Conservation (phyloP, 1,140 invertebrate species). For the Drosophila albomicans region DNA sequence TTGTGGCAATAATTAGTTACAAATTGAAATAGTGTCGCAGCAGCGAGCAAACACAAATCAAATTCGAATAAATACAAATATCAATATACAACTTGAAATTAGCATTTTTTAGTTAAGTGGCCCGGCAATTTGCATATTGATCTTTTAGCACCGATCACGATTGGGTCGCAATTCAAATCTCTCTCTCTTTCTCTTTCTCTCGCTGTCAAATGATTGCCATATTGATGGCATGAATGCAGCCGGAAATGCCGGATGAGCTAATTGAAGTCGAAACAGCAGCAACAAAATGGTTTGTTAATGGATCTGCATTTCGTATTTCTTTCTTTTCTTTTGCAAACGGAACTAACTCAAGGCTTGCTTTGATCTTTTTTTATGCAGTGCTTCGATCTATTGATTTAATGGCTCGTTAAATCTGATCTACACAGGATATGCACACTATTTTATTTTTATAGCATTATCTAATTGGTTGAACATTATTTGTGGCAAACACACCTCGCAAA, state of each 20-base stretch:
- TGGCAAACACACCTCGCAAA: not conserved
- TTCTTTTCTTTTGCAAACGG: not conserved
- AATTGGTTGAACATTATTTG: not conserved
- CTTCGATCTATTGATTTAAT: constrained; percentile 3
- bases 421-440: constrained; percentile 11
- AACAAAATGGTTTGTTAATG: constrained; percentile 20
- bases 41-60: constrained; percentile 38
- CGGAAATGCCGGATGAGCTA: constrained; percentile 45
- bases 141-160: constrained; percentile 16
- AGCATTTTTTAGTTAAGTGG: constrained; percentile 27
- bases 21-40: constrained; percentile 69
- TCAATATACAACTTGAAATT: constrained; percentile 36
- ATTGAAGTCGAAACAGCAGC: constrained; percentile 28
- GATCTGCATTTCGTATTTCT: constrained; percentile 9
- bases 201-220: not conserved
- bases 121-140: constrained; percentile 47
- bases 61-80: constrained; percentile 18
- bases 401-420: not conserved
- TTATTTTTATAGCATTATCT: not conserved
- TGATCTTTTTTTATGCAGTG: constrained; percentile 5
- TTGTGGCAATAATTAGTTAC: constrained; percentile 72
- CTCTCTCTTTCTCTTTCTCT: not conserved
- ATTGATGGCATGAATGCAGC: constrained; percentile 28
- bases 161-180: not conserved
- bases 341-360: constrained; percentile 2